Evolutionary conservation across 2,797 vertebrate species (phyloP).

Genomic region (Tinamus major): DNA sequence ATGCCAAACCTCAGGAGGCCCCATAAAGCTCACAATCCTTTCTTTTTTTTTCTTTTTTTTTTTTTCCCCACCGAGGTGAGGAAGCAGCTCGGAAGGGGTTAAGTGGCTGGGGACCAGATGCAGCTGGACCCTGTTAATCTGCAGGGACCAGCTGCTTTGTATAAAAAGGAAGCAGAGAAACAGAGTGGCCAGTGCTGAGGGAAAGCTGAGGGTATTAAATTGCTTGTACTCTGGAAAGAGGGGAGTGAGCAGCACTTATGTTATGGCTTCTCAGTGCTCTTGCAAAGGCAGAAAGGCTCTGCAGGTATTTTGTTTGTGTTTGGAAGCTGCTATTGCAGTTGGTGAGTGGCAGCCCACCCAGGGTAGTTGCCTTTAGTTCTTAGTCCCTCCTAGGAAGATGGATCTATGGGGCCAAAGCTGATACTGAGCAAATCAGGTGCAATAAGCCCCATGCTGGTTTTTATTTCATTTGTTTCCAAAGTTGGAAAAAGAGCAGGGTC

Average conservation of each 20-base stretch:
- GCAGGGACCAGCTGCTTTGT: slow-evolving; percentile 69
- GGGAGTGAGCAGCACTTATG: not conserved
- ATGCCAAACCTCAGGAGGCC: not conserved
- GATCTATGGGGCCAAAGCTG: not conserved
- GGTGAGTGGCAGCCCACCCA: slow-evolving; percentile 42
- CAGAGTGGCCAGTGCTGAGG: slow-evolving; percentile 44
- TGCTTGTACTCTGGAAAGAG: slow-evolving; percentile 15
- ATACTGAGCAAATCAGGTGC: not conserved
- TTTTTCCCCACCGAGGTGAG: not conserved
- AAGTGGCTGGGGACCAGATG: slow-evolving; percentile 62
- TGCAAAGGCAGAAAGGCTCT: slow-evolving; percentile 45
- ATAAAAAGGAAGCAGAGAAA: slow-evolving; percentile 72
- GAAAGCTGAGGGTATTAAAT: slow-evolving; percentile 45
- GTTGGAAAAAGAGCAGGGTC: not conserved
- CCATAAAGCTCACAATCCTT: slow-evolving; percentile 2
- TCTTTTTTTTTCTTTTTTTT: not conserved
- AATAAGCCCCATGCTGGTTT: not conserved
- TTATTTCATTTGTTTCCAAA: not conserved
- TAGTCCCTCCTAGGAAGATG: not conserved
- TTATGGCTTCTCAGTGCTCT: slow-evolving; percentile 22
- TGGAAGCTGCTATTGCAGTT: not conserved
- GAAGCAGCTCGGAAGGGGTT: slow-evolving; percentile 65
- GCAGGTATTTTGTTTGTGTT: slow-evolving; percentile 49
- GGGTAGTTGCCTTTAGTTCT: not conserved
- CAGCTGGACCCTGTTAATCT: slow-evolving; percentile 72